Base-by-base conservation (phyloP, 2,888 invertebrate species). In the Chromoteleia sp. region DNA sequence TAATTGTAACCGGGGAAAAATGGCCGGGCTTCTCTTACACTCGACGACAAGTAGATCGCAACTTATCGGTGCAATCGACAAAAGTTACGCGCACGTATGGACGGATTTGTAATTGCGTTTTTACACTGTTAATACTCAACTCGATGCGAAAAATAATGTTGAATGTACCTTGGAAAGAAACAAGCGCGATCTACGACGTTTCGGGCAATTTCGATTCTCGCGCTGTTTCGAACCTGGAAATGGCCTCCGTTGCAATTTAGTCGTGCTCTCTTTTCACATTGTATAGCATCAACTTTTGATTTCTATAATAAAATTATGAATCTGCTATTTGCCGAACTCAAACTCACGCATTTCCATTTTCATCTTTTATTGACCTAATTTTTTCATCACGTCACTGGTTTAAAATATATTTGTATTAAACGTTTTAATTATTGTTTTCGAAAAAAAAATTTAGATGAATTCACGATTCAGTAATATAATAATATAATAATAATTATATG, bases 201-300 rank as follows among this genome's bases (percentile, higher is more conserved):
- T 45, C 63, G 61, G 19, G 56, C 58, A 17, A 10, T 56, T 56
- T 78, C 41, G 70, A 48, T 63, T 68, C 54, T 45, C 56, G 63
- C 75, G 61, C 67, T 68, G 73, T 80, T 80, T 74, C 63, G 14
- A 65, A 80, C 50, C 70, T 75, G 48, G 58, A 70, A 75, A 80
- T 63, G 70, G 74, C 67, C 73, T 79, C 73, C 54, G 80, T 75
- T 75, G 80, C 80, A 80, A 75, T 75, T 80, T 80, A 75, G 19
- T 70, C 61, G 79, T 75, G 80, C 75, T 81, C 81, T 76, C 70
- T 81, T 79, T 81, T 67, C 75, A 70, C 75, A 81, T 75, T 81
- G 81, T 81, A 81, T 81, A 81, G 70, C 71, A 81, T 75, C 70
- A 76, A 59, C 56, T 45, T 76, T 76, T 76, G 58, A 81, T 81